Base-by-base conservation (phyloP, 2,797 vertebrate species). In the Pampus argenteus region DNA sequence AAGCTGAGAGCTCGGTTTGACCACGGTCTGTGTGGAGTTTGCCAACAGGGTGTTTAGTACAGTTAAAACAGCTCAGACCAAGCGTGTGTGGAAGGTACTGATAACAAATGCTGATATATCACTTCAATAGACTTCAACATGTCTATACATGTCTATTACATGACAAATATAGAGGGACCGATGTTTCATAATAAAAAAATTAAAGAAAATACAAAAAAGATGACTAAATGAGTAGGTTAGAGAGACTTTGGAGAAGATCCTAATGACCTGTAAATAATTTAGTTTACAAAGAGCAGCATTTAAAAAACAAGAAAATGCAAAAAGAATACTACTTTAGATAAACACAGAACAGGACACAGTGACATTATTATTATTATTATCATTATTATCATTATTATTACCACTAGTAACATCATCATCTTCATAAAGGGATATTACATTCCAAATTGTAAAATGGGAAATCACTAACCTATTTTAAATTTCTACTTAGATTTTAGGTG, bases 231-330 rank as follows among this genome's bases (percentile, higher is more conserved):
- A 90, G 88, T 95, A 95, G 95, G 93, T 93, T 96, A 96, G 95
- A 95, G 92, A 93, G 93, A 95, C 93, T 85, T 86, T 86, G 90
- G 85, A 92, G 86, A 93, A 92, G 88, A 94, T 93, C 91, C 88
- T 94, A 91, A 94, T 93, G 93, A 91, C 71, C 63, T 96, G 95
- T 95, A 96, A 93, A 97, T 95, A 95, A 94, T 93, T 94, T 95
- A 95, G 92, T 93, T 94, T 94, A 93, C 91, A 91, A 93, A 94
- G 83, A 93, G 88, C 89, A 94, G 92, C 91, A 92, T 93, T 92
- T 92, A 91, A 92, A 93, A 93, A 91, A 89, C 72, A 86, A 82
- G 64, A 86, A 92, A 85, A 86, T 78, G 86, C 87, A 93, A 93
- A 93, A 93, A 92, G 82, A 92, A 91, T 88, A 93, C 86, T 91